Conservation (phyloP, 2,797 vertebrate species). For the Somateria mollissima region DNA sequence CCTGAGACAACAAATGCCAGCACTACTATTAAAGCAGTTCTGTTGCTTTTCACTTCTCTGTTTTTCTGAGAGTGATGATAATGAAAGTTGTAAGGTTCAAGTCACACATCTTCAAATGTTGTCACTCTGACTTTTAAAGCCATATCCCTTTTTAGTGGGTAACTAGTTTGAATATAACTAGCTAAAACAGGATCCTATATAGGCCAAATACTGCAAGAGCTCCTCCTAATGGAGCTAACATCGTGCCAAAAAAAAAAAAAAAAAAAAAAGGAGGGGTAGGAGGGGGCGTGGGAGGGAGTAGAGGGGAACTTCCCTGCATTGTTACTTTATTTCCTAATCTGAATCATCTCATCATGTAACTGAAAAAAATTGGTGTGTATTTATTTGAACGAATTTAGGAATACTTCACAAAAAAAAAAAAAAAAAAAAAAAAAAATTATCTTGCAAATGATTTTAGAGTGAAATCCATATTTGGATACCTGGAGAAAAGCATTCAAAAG, state of each 20-base stretch:
- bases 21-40: background rate
- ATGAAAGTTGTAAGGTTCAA: background rate
- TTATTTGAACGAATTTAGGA: background rate
- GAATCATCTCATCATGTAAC: background rate
- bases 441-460: background rate
- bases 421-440: background rate
- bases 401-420: background rate
- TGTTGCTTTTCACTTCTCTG: background rate
- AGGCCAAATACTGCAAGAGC: conserved; percentile 85
- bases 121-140: background rate
- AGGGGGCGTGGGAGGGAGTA: background rate
- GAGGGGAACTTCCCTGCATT: background rate
- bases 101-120: background rate
- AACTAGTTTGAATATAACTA: conserved; percentile 4
- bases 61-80: background rate
- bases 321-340: background rate
- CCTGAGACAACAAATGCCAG: background rate
- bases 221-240: conserved; percentile 86
- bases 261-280: background rate
- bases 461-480: background rate
- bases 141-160: background rate
- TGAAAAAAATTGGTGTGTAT: background rate
- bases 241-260: background rate
- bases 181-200: background rate
- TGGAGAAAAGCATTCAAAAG: background rate